Conservation (phyloP, 2,113 vertebrate genomes). For the Pelmatolapia mariae region DNA sequence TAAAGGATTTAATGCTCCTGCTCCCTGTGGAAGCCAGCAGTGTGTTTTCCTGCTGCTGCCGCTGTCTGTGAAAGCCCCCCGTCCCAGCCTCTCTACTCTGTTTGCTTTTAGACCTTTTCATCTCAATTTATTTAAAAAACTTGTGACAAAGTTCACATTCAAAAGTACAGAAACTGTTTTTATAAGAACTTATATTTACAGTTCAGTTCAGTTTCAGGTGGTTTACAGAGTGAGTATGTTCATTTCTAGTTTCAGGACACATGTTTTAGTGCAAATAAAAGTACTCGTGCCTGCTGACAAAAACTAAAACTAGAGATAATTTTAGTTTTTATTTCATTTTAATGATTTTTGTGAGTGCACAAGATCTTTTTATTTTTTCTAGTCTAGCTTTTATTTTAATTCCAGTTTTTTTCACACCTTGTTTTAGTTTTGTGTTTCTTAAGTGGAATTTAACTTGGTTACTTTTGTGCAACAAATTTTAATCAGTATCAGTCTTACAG, state of each 20-base stretch:
- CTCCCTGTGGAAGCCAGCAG: neutral
- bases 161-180: neutral
- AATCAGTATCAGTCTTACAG: neutral
- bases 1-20: constrained; percentile 10
- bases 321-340: neutral
- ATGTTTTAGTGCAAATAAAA: neutral
- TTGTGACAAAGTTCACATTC: accelerated
- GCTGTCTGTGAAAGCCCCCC: neutral
- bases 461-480: neutral
- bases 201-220: neutral
- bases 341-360: neutral
- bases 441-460: neutral
- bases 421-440: neutral
- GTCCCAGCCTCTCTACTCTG: neutral
- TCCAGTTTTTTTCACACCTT: neutral
- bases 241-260: neutral
- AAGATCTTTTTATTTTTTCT: neutral
- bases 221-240: neutral
- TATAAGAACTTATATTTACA: neutral
- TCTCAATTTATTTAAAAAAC: neutral
- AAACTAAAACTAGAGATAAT: neutral
- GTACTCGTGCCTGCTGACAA: neutral
- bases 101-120: neutral
- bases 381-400: neutral
- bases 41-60: constrained; percentile 14